Evolutionary conservation across 1,140 invertebrate species (phyloP), one percentile per base, ranked within the genome.

Genomic region (Liolophura sinensis): DNA sequence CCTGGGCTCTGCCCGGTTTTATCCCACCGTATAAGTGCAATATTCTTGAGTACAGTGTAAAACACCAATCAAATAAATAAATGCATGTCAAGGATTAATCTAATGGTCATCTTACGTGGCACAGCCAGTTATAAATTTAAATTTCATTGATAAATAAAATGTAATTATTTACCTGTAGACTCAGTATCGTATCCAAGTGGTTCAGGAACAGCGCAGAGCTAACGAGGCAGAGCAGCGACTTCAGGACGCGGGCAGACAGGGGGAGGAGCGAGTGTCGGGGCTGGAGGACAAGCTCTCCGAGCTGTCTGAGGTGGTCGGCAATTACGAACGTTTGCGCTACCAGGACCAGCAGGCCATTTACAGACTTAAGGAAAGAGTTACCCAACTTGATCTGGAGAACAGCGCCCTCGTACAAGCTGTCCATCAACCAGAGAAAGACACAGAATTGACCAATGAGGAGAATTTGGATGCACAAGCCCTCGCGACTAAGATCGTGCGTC

Each of bases 281-380:
- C 86, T 95, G 59, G 93, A 95, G 84, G 87, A 89, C 5, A 88
- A 90, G 70, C 76, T 95, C 15, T 91, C 92, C 0, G 92, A 95
- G 78, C 84, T 95, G 12, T 93, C 92, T 0, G 88, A 89, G 61
- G 91, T 89, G 0, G 89, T 94, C 46, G 93, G 92, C 1, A 88
- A 89, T 68, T 93, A 93, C 73, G 92, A 94, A 76, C 86, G 90
- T 64, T 75, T 90, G 7, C 83, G 91, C 50, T 88, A 91, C 60
- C 88, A 89, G 70, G 92, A 94, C 84, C 91, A 92, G 78, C 84
- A 88, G 64, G 88, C 88, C 25, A 93, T 94, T 76, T 88, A 90
- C 67, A 89, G 89, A 72, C 81, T 94, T 1, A 90, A 92, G 70
- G 89, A 84, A 18, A 64, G 82, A 18, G 73, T 83, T 24, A 74